Conservation (phyloP, 30 jellyfish, hydroid and myxozoan species). For the Pseudorhiza aurosa region DNA sequence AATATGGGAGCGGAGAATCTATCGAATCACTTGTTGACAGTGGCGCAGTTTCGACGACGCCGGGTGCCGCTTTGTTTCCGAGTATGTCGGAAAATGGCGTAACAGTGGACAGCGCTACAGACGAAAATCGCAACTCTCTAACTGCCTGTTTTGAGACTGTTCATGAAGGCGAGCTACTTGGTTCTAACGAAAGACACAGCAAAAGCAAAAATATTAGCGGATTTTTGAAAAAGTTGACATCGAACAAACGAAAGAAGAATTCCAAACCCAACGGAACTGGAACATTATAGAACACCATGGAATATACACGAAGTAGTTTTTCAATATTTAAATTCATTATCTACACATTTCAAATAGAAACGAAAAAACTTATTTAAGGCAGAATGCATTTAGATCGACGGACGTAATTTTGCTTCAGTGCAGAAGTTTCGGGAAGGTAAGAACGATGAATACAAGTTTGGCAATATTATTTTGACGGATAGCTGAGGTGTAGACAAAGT, state of each 20-base stretch:
- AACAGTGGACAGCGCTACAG: slow-evolving; percentile 24
- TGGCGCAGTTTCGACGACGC: slow-evolving; percentile 48
- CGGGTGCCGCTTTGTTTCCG: slow-evolving; percentile 28
- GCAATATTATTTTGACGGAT: too few relatives aligned
- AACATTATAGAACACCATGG: slow-evolving; percentile 51
- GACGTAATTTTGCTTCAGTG: too few relatives aligned
- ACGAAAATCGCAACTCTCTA: slow-evolving; percentile 62
- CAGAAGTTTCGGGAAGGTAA: too few relatives aligned
- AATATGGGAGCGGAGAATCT: slow-evolving; percentile 54
- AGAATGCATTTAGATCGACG: too few relatives aligned
- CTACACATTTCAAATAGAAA: too few relatives aligned
- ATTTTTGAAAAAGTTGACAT: slow-evolving; percentile 71
- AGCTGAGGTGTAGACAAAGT: too few relatives aligned
- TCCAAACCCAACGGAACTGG: slow-evolving; percentile 40
- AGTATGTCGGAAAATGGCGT: slow-evolving; percentile 36
- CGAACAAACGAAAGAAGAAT: slow-evolving; percentile 68
- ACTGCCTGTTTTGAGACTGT: slow-evolving; percentile 47
- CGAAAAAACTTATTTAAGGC: too few relatives aligned
- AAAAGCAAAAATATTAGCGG: slow-evolving; percentile 74
- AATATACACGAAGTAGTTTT: too few relatives aligned
- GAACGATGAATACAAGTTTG: too few relatives aligned
- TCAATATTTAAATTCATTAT: too few relatives aligned
- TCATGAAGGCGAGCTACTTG: slow-evolving; percentile 60
- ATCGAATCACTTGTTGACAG: slow-evolving; percentile 44
- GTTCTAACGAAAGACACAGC: slow-evolving; percentile 49